A percentile compares a stretch with the other conserved stretches of the same genome.
Evolutionary conservation across 1,140 invertebrate species (phyloP).

Genomic region (Arion vulgaris): DNA sequence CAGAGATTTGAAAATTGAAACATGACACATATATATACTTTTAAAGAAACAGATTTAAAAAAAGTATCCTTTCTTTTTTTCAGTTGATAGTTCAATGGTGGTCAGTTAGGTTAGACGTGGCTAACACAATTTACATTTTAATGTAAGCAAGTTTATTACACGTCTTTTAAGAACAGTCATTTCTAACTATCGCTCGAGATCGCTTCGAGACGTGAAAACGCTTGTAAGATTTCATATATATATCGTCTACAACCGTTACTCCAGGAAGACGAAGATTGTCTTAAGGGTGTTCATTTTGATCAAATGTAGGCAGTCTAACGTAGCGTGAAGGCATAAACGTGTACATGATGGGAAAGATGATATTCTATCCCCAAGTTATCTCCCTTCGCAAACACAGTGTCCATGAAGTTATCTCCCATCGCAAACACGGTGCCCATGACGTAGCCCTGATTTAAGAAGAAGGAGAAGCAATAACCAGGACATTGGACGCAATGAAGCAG

Average conservation of each 20-base stretch:
- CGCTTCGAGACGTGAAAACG: not conserved
- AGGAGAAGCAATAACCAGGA: not conserved
- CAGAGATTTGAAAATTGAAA: too few relatives aligned
- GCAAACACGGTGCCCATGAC: not conserved
- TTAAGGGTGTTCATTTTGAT: not conserved
- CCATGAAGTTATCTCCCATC: not conserved
- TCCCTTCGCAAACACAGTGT: not conserved
- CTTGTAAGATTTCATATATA: not conserved
- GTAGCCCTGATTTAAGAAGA: not conserved
- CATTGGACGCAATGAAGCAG: conserved; percentile 10
- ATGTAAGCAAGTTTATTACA: not conserved
- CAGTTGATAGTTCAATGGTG: too few relatives aligned
- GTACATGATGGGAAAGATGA: not conserved
- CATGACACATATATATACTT: too few relatives aligned
- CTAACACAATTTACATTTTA: not conserved
- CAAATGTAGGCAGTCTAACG: not conserved
- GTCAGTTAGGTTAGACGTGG: too few relatives aligned
- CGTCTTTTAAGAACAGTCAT: not conserved
- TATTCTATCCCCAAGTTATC: not conserved
- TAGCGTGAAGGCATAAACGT: not conserved
- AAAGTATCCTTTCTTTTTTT: too few relatives aligned
- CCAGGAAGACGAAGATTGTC: not conserved
- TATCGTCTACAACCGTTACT: not conserved
- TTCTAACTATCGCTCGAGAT: too few relatives aligned
- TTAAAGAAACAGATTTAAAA: too few relatives aligned